A percentile compares a stretch with the other conserved stretches of the same genome.
phyloP scores from a whole-genome alignment of 2,113 vertebrate genomes.

The Tympanuchus pallidicinctus region DNA sequence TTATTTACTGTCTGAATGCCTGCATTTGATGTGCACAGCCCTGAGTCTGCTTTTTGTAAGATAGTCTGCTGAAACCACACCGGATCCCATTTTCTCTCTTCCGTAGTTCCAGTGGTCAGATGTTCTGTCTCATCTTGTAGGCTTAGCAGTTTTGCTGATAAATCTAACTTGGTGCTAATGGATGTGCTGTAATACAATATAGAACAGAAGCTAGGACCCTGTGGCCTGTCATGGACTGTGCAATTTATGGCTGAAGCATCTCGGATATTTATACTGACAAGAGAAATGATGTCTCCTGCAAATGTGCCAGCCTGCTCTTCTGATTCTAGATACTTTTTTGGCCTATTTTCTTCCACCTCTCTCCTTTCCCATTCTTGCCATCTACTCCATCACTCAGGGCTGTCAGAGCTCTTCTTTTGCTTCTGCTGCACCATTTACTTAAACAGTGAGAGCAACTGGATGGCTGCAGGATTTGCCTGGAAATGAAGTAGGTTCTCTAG shows the following conservation, averaged over 20 bases:
- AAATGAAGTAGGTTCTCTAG: background rate
- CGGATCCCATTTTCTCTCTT: background rate
- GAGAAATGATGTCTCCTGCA: background rate
- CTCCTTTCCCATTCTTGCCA: background rate
- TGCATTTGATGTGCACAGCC: background rate
- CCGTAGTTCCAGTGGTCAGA: background rate
- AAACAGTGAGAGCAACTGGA: background rate
- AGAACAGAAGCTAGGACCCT: background rate
- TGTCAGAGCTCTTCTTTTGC: background rate
- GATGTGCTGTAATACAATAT: background rate
- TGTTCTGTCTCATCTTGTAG: background rate
- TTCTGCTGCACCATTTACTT: background rate
- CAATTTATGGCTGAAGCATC: conserved; percentile 29
- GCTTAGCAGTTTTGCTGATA: background rate
- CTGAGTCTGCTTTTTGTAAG: background rate
- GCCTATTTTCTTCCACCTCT: background rate
- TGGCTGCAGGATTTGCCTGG: background rate
- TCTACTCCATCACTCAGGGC: background rate
- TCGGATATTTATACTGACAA: conserved; percentile 18
- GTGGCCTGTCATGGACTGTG: background rate
- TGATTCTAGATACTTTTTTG: background rate
- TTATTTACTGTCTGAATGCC: conserved; percentile 53
- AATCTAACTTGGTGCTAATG: background rate
- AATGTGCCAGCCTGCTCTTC: background rate
- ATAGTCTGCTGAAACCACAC: fast-evolving